phyloP scores from a whole-genome alignment of 2,797 vertebrate species.

The Pangasius krempfi region DNA sequence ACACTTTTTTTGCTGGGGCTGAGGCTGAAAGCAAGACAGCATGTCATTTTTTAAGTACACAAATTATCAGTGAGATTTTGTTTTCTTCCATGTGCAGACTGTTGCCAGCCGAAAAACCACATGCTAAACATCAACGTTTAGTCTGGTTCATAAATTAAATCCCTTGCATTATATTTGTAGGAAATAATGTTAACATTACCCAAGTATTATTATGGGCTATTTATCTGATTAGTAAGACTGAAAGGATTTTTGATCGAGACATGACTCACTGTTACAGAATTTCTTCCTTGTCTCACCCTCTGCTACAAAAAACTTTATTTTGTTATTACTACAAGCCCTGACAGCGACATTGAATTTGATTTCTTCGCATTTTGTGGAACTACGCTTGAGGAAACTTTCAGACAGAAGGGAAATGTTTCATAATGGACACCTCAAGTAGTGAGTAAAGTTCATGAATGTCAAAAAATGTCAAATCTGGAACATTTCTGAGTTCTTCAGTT shows the following conservation, averaged over 20 bases:
- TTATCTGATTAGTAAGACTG: slow-evolving; percentile 16
- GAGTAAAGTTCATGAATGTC: background rate
- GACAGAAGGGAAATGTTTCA: background rate
- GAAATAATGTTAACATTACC: slow-evolving; percentile 11
- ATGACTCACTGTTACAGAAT: slow-evolving; percentile 10
- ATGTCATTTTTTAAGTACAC: slow-evolving; percentile 14
- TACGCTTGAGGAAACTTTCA: background rate
- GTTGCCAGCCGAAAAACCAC: slow-evolving; percentile 5
- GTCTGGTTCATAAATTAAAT: slow-evolving; percentile 5
- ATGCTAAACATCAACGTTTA: background rate
- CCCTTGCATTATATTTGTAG: slow-evolving; percentile 12
- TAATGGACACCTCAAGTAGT: background rate
- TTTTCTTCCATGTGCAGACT: background rate
- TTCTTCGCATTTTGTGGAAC: background rate
- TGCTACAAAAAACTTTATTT: background rate
- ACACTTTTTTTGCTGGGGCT: background rate
- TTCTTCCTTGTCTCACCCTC: background rate
- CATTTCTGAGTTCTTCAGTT: background rate
- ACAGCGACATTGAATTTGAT: background rate
- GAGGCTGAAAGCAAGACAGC: background rate
- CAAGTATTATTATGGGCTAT: background rate
- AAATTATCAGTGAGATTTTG: slow-evolving; percentile 5
- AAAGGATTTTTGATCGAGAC: slow-evolving; percentile 18
- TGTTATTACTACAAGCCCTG: background rate
- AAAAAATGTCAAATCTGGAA: background rate